Evolutionary conservation across 2,113 vertebrate genomes (phyloP).

Genomic region (Pyrgilauda ruficollis): DNA sequence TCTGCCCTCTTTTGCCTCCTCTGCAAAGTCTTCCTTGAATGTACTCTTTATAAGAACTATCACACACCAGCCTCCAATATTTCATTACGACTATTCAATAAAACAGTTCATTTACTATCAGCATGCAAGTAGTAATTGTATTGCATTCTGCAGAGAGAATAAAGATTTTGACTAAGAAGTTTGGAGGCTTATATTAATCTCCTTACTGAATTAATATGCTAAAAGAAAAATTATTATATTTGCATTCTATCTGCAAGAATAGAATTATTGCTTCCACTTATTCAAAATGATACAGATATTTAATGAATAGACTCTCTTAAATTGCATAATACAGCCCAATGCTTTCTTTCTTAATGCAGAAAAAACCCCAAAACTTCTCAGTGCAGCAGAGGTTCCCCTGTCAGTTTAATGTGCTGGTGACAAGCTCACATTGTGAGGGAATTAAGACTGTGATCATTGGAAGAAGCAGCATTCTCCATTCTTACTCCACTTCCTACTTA

Average conservation of each 20-base stretch:
- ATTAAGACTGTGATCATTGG: neutral
- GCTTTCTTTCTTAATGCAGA: neutral
- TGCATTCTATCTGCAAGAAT: neutral
- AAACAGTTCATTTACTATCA: conserved; percentile 11
- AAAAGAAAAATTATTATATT: conserved; percentile 18
- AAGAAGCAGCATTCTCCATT: neutral
- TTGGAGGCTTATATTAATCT: conserved; percentile 43
- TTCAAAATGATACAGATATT: neutral
- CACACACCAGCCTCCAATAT: neutral
- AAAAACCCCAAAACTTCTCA: neutral
- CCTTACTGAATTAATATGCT: conserved; percentile 42
- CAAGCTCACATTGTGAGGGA: neutral
- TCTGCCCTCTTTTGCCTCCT: neutral
- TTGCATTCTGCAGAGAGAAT: neutral
- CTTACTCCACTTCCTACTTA: neutral
- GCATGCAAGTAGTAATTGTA: conserved; percentile 8
- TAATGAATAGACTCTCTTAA: neutral
- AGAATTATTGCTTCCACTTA: conserved; percentile 9
- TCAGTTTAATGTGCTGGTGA: neutral
- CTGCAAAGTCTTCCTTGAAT: neutral
- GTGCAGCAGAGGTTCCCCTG: neutral
- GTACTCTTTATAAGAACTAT: neutral
- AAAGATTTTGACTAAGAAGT: conserved; percentile 42
- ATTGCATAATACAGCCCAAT: neutral
- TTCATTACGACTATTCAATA: conserved; percentile 22